Base-by-base conservation (phyloP, 2,888 invertebrate genomes). In the Stenolophus ochropezus region DNA sequence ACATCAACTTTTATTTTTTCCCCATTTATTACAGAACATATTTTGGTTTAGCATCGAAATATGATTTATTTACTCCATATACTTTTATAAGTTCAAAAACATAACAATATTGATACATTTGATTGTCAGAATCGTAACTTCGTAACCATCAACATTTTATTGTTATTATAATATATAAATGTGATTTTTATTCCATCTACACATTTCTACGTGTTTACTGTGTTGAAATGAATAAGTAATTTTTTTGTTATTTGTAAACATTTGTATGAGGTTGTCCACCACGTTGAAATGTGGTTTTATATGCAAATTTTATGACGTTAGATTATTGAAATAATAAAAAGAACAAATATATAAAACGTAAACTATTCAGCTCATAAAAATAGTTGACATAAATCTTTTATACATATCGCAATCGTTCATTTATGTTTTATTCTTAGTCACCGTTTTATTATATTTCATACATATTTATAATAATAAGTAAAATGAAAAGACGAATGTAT, bases 231-330 rank as follows among this genome's bases (percentile, higher is more conserved):
- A n/a, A n/a, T n/a, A n/a, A n/a, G n/a, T n/a, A 61, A 61, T 61
- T 61, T 61, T 61, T 23, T 14, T 23, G 14, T 23, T 11, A 61
- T 23, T 23, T 61, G 11, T 61, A 25, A 23, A 23, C 61, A 25
- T 25, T 61, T n/a, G 14, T 25, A 61, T 61, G 23, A 61, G 21
- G 61, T 61, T 61, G 61, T 61, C 61, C 23, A 27, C 61, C 21
- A 61, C 2, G 23, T 61, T 61, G 25, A 61, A 25, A 23, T 25
- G 61, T 61, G 61, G 21, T 23, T 61, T 61, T 61, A 25, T 61
- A 61, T 61, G 61, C 61, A n/a, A 61, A 61, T 61, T 23, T 61
- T 61, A 61, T 61, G 23, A 61, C 61, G 11, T 20, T 25, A 56
- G 61, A 61, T 21, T 25, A 25, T 61, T 61, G 6, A 42, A 42